phyloP scores from a whole-genome alignment of 2,797 vertebrate genomes.

The Gorsachius magnificus region DNA sequence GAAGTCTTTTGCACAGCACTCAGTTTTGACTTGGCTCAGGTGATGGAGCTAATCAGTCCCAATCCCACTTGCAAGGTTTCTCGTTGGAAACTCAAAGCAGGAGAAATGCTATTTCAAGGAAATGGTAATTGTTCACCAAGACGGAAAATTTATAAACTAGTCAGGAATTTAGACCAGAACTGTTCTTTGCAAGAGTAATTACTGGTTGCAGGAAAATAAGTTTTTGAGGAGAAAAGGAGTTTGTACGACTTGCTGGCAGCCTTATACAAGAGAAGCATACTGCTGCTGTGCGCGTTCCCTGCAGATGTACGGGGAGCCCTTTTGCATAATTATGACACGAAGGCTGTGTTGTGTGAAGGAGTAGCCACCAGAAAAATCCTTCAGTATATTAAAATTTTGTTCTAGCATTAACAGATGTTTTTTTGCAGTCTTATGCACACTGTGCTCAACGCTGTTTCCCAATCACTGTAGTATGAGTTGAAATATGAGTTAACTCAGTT shows the following conservation, averaged over 20 bases:
- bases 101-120: background rate
- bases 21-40: background rate
- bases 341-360: background rate
- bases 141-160: background rate
- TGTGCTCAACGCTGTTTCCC: background rate
- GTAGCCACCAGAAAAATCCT: background rate
- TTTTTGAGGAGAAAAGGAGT: background rate
- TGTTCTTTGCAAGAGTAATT: background rate
- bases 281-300: background rate
- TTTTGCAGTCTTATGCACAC: background rate
- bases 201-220: background rate
- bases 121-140: background rate
- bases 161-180: background rate
- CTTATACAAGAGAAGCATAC: background rate
- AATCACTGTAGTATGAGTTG: background rate
- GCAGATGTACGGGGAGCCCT: background rate
- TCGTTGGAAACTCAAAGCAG: background rate
- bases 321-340: background rate
- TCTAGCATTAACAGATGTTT: background rate
- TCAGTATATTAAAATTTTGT: background rate
- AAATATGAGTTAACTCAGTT: background rate
- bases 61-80: background rate
- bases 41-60: background rate
- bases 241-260: background rate
- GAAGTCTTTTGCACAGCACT: background rate